phyloP scores from a whole-genome alignment of 2,113 vertebrate genomes.

The Poeciliopsis occidentalis region DNA sequence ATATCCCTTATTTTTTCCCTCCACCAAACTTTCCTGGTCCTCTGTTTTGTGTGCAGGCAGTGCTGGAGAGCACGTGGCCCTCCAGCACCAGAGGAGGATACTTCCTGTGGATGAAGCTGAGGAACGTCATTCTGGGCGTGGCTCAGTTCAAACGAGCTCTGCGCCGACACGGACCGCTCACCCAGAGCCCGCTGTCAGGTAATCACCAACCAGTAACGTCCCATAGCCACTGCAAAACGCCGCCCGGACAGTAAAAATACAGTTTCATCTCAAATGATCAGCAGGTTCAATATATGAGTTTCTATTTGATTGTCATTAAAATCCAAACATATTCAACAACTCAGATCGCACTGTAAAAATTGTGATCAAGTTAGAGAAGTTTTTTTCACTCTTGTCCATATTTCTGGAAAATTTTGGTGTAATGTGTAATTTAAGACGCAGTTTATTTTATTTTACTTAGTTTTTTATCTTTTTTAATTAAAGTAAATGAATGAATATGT shows the following conservation, averaged over 20 bases:
- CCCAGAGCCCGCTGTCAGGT: conserved; percentile 88
- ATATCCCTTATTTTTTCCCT: background rate
- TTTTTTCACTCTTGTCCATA: too few relatives aligned
- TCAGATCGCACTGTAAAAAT: background rate
- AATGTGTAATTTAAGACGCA: too few relatives aligned
- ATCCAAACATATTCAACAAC: background rate
- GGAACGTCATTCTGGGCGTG: conserved; percentile 92
- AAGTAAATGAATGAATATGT: too few relatives aligned
- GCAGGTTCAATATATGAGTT: background rate
- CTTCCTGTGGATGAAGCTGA: conserved; percentile 97
- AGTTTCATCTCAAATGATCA: background rate
- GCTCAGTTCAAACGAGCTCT: conserved; percentile 92
- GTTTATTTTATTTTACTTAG: too few relatives aligned
- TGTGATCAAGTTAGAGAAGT: too few relatives aligned
- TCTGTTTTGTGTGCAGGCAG: conserved; percentile 81
- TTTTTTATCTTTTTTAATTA: too few relatives aligned
- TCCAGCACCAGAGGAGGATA: conserved; percentile 94
- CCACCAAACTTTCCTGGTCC: conserved; percentile 32
- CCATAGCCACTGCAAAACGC: background rate
- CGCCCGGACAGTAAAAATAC: background rate
- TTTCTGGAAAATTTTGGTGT: too few relatives aligned
- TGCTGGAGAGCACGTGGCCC: conserved; percentile 98
- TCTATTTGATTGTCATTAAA: too few relatives aligned
- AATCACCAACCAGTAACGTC: background rate
- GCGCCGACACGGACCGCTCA: conserved; percentile 79